Percentiles rank a stretch among this genome's conserved stretches.
Evolutionary conservation across 1,140 invertebrate genomes (phyloP).

Genomic region (Ceratosolen solmsi): DNA sequence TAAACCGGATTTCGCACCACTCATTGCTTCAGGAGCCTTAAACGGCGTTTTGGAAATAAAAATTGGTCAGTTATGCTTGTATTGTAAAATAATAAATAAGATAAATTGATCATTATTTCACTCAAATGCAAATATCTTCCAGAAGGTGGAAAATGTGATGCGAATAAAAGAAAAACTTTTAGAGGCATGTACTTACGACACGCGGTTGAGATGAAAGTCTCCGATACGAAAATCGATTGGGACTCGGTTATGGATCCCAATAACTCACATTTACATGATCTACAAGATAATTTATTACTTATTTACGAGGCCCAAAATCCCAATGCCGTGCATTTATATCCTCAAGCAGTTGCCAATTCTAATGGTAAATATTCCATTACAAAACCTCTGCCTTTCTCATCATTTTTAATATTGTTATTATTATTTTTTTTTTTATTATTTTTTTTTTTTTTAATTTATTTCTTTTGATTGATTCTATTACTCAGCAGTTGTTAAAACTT

Average conservation of each 20-base stretch:
- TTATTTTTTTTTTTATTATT: too few relatives aligned
- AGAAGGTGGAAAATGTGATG: constrained; percentile 68
- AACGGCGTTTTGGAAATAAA: constrained; percentile 67
- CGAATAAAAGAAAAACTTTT: constrained; percentile 65
- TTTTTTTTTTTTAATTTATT: too few relatives aligned
- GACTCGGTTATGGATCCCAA: constrained; percentile 69
- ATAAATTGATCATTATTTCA: constrained; percentile 18
- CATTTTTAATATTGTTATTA: too few relatives aligned
- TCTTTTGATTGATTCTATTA: too few relatives aligned
- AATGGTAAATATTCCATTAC: constrained; percentile 65
- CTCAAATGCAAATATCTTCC: constrained; percentile 9
- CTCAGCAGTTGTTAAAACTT: constrained; percentile 65
- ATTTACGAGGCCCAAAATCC: constrained; percentile 77
- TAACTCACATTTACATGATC: constrained; percentile 71
- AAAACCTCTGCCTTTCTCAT: not conserved
- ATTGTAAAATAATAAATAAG: not conserved
- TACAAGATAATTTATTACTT: constrained; percentile 77
- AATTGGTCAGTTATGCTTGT: constrained; percentile 59
- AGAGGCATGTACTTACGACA: constrained; percentile 64
- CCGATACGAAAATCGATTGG: constrained; percentile 69
- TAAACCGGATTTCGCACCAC: constrained; percentile 70
- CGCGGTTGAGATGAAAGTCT: constrained; percentile 64
- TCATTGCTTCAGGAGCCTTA: constrained; percentile 70
- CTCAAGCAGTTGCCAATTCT: constrained; percentile 74
- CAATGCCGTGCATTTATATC: constrained; percentile 76